A percentile compares a stretch with the other conserved stretches of the same genome.
Conservation (phyloP, 2,888 invertebrate genomes). For the Drosophila nr. perissopoda region DNA sequence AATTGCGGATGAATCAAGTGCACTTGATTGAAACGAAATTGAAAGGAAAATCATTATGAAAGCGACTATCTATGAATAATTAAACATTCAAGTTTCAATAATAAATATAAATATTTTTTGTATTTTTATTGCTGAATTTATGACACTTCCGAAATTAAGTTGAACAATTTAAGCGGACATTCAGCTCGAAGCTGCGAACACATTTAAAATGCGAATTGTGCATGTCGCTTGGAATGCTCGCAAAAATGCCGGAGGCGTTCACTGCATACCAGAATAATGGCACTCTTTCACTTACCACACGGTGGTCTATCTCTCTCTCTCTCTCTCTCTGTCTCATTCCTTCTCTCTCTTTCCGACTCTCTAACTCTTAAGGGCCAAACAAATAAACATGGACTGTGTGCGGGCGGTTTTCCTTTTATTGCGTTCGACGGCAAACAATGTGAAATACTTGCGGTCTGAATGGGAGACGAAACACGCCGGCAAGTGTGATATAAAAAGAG, state of each 20-base stretch:
- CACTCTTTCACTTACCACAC: constrained; percentile 24
- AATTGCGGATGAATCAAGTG: neutral
- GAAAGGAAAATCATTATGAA: neutral
- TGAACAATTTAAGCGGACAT: constrained; percentile 10
- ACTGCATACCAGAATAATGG: constrained; percentile 37
- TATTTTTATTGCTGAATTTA: neutral
- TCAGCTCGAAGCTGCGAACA: constrained; percentile 3
- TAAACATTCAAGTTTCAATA: no score
- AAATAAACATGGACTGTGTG: constrained; percentile 44
- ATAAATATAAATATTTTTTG: neutral
- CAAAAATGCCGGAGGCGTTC: constrained; percentile 24
- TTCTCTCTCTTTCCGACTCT: neutral
- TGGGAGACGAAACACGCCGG: constrained; percentile 49
- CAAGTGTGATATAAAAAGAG: constrained; percentile 53
- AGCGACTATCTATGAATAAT: neutral
- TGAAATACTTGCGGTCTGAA: constrained; percentile 67
- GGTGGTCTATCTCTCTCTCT: constrained; percentile 1
- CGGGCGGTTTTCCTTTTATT: constrained; percentile 46
- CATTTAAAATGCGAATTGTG: constrained; percentile 23
- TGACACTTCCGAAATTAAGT: neutral
- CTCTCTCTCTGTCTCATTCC: neutral
- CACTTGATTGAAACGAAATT: neutral
- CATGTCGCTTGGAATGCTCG: constrained; percentile 28
- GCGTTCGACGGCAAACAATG: constrained; percentile 68
- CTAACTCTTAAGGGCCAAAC: constrained; percentile 8